These are phyloP conservation scores for Oxygymnocypris stewartii DNA, from an alignment of 2,113 vertebrate species.

Conservation along the genomic window DNA sequence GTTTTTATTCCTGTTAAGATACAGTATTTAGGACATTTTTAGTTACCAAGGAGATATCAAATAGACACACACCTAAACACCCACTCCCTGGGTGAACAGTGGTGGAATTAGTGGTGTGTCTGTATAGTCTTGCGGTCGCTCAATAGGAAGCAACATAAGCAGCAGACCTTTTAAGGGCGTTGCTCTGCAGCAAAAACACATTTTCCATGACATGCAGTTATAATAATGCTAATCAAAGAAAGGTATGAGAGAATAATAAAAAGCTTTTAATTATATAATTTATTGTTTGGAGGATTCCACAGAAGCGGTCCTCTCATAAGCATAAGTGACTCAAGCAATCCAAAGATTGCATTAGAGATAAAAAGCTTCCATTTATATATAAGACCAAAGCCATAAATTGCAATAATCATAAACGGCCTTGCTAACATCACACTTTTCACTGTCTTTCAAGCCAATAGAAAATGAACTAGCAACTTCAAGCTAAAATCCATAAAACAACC, in stretches of 20 bases:
- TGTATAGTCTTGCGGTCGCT: neutral
- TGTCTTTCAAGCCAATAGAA: neutral
- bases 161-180: neutral
- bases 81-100: neutral
- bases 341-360: neutral
- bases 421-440: neutral
- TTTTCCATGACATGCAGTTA: neutral
- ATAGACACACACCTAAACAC: conserved; percentile 10
- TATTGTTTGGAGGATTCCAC: neutral
- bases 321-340: neutral
- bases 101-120: neutral
- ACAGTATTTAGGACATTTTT: neutral
- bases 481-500: too few species aligned
- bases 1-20: neutral
- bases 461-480: neutral
- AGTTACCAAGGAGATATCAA: conserved; percentile 3
- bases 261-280: neutral
- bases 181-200: neutral
- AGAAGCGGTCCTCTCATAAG: neutral
- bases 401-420: neutral
- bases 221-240: neutral
- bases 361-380: neutral
- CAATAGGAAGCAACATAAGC: neutral
- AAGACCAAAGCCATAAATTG: neutral
- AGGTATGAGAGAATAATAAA: neutral